Conservation (phyloP, 2,888 invertebrate species). For the Graphium colonna region DNA sequence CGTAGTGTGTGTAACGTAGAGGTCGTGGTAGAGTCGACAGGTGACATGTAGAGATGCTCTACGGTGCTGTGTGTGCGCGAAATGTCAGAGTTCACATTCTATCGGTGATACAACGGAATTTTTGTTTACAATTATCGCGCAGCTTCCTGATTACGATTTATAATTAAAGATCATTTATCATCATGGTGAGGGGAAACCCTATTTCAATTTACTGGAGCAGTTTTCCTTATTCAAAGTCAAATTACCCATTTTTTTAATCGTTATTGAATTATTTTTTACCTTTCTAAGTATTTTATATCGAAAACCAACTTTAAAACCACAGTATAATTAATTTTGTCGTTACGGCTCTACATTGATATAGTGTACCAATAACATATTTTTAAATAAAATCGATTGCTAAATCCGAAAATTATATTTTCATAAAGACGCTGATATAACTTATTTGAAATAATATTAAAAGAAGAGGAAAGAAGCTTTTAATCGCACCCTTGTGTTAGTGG, state of each 20-base stretch:
- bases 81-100: constrained; percentile 69
- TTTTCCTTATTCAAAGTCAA: too few relatives aligned
- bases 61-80: constrained; percentile 48
- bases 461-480: not conserved
- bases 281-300: too few relatives aligned
- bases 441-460: not conserved
- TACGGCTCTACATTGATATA: too few relatives aligned
- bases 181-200: not conserved
- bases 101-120: constrained; percentile 29
- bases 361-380: too few relatives aligned
- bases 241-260: too few relatives aligned
- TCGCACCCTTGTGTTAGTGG: constrained; percentile 36
- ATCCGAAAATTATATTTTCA: too few relatives aligned
- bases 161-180: constrained; percentile 23
- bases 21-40: constrained; percentile 69
- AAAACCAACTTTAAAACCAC: too few relatives aligned
- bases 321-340: too few relatives aligned
- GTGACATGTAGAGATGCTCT: constrained; percentile 60
- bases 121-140: constrained; percentile 25
- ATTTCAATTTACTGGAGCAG: not conserved
- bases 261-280: too few relatives aligned
- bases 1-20: constrained; percentile 58
- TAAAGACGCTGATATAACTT: too few relatives aligned
- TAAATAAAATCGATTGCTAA: too few relatives aligned
- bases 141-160: constrained; percentile 24